phyloP scores from a whole-genome alignment of 1,140 invertebrate genomes.

The Eueides isabella region DNA sequence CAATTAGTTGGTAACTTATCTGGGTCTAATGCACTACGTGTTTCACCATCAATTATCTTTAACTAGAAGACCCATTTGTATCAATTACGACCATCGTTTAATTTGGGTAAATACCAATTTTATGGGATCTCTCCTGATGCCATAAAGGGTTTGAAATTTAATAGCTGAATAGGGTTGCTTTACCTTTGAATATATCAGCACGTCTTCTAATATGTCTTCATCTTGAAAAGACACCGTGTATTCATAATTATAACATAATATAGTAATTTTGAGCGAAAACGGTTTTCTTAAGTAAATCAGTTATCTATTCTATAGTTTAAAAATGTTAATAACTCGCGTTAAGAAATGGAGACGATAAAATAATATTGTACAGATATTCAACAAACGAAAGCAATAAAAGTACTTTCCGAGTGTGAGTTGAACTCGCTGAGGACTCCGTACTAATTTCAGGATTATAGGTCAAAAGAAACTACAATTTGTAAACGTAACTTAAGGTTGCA shows the following conservation, averaged over 20 bases:
- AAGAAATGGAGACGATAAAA: too few species aligned
- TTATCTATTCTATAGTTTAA: too few species aligned
- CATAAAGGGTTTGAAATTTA: slow-evolving; percentile 68
- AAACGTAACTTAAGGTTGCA: too few species aligned
- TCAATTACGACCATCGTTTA: slow-evolving; percentile 71
- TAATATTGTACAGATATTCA: too few species aligned
- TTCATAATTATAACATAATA: neutral
- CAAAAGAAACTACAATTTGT: too few species aligned
- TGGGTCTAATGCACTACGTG: slow-evolving; percentile 32
- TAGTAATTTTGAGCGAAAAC: neutral
- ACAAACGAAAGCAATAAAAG: too few species aligned
- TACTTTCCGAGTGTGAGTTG: too few species aligned
- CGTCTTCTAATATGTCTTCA: neutral
- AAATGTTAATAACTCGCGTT: too few species aligned
- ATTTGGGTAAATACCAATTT: slow-evolving; percentile 78
- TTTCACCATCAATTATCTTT: slow-evolving; percentile 67
- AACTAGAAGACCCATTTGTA: slow-evolving; percentile 78
- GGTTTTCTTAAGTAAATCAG: too few species aligned
- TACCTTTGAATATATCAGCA: neutral
- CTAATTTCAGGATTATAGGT: too few species aligned
- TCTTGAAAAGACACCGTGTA: neutral
- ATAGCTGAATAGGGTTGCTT: slow-evolving; percentile 42
- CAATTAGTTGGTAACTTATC: slow-evolving; percentile 41
- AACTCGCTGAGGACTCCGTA: too few species aligned
- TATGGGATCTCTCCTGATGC: slow-evolving; percentile 61